These are phyloP conservation scores for Corvus hawaiiensis DNA, from an alignment of 2,113 vertebrate genomes.

Conservation along the genomic window DNA sequence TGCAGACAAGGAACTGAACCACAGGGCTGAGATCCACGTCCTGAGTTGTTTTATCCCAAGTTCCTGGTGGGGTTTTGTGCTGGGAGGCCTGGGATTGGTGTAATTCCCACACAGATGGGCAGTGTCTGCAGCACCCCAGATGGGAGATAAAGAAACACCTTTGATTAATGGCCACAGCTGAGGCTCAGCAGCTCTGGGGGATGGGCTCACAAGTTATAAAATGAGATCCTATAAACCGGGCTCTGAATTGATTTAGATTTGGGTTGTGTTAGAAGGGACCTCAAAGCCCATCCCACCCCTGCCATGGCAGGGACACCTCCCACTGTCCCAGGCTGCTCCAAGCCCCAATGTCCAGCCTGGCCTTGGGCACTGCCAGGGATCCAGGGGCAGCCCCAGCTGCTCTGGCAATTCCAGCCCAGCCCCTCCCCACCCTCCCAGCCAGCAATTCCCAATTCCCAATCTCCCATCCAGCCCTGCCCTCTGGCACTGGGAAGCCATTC, in stretches of 20 bases:
- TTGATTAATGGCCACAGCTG: background rate
- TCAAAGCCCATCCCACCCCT: too few relatives aligned
- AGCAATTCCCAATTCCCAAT: background rate
- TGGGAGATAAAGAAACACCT: background rate
- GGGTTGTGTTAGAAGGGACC: background rate
- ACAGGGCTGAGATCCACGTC: background rate
- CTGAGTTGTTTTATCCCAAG: background rate
- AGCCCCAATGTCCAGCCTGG: background rate
- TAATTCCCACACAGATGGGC: background rate
- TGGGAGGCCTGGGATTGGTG: background rate
- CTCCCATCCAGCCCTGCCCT: background rate
- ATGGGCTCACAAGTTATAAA: background rate
- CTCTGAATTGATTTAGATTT: background rate
- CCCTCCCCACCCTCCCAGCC: background rate
- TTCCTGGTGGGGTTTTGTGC: background rate
- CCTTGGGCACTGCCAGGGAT: background rate
- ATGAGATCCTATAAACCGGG: rapidly evolving
- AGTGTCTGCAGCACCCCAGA: background rate
- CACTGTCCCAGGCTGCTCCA: background rate
- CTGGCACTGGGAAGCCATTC: rapidly evolving
- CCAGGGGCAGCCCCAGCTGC: background rate
- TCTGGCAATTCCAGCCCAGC: background rate
- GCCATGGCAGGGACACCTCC: background rate
- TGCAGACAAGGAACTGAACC: background rate
- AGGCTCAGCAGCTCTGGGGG: background rate